Conservation (phyloP, 2,797 vertebrate genomes). For the Poeciliopsis infans region DNA sequence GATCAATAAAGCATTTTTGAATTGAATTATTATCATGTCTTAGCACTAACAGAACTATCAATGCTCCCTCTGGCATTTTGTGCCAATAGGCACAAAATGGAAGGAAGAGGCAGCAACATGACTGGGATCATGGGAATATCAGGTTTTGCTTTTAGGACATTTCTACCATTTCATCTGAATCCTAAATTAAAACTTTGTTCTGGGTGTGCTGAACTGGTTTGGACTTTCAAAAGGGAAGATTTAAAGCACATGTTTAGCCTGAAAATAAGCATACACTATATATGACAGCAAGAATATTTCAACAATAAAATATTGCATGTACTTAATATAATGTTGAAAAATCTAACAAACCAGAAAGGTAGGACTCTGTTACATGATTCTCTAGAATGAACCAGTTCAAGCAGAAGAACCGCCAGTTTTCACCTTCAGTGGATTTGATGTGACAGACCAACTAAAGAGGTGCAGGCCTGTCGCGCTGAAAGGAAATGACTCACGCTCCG, state of each 20-base stretch:
- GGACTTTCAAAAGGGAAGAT: neutral
- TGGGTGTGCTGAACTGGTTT: neutral
- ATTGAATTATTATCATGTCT: neutral
- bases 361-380: neutral
- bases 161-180: neutral
- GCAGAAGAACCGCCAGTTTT: neutral
- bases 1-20: no score
- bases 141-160: neutral
- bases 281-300: neutral
- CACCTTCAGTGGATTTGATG: neutral
- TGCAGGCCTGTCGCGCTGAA: neutral
- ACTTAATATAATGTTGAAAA: neutral
- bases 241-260: neutral
- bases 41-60: neutral
- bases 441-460: neutral
- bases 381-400: neutral
- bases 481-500: neutral
- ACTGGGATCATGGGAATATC: neutral
- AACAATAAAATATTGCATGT: neutral
- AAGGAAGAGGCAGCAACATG: neutral
- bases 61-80: neutral
- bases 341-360: neutral
- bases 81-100: no score
- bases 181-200: no score
- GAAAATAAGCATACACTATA: no score